These are phyloP conservation scores for Helogale parvula DNA, from an alignment of 2,113 vertebrate species.

Conservation along the genomic window DNA sequence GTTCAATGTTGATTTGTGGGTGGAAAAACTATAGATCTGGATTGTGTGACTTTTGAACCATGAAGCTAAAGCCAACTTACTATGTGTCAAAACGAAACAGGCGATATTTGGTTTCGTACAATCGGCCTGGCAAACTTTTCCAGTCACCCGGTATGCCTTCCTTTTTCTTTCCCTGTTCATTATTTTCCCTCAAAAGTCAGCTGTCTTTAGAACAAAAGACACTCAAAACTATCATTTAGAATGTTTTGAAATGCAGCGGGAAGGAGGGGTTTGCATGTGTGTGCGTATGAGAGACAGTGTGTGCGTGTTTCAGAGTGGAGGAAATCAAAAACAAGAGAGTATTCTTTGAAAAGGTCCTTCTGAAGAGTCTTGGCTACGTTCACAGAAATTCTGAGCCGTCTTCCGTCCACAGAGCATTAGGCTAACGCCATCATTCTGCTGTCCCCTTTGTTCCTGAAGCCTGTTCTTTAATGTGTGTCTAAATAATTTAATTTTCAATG, in stretches of 20 bases:
- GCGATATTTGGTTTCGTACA: not conserved
- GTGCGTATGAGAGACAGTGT: not conserved
- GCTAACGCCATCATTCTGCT: not conserved
- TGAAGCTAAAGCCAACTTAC: not conserved
- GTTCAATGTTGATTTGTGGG: not conserved
- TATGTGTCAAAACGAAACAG: not conserved
- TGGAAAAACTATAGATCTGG: not conserved
- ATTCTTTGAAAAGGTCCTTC: not conserved
- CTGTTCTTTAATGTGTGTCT: not conserved
- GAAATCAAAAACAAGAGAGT: not conserved
- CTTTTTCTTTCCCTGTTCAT: not conserved
- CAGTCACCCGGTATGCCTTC: not conserved
- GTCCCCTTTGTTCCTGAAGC: not conserved
- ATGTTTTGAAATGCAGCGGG: not conserved
- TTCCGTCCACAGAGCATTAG: not conserved
- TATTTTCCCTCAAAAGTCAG: slow-evolving; percentile 10
- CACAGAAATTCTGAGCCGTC: not conserved
- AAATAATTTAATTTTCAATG: slow-evolving; percentile 46
- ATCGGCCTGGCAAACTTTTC: not conserved
- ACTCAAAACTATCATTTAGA: not conserved
- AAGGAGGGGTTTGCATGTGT: not conserved
- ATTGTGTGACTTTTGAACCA: not conserved
- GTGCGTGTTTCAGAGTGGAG: not conserved
- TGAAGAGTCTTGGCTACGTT: not conserved
- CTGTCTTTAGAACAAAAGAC: not conserved